Conservation (phyloP, 1,140 invertebrate species). For the Aphis gossypii region DNA sequence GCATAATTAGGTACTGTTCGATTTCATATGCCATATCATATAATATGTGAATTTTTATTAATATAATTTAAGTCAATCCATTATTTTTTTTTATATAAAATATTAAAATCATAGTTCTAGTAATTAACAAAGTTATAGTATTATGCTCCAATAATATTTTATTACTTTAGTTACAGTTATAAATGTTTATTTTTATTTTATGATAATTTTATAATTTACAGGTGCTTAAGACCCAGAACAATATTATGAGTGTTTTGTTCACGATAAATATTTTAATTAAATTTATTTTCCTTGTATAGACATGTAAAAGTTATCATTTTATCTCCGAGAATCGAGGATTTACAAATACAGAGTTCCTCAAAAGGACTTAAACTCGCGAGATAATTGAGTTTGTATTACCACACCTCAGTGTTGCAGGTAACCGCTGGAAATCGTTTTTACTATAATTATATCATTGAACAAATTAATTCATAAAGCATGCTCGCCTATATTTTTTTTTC, state of each 20-base stretch:
- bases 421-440: not conserved
- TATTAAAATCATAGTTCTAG: not conserved
- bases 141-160: not conserved
- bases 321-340: not conserved
- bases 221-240: not conserved
- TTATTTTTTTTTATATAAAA: not conserved
- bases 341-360: not conserved
- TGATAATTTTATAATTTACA: not conserved
- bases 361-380: not conserved
- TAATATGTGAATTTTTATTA: no score
- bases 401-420: not conserved
- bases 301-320: not conserved
- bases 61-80: no score
- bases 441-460: not conserved
- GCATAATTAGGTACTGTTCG: no score
- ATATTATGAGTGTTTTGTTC: not conserved
- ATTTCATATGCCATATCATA: no score
- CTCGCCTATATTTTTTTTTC: not conserved
- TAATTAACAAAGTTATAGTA: not conserved
- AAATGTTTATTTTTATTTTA: not conserved
- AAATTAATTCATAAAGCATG: not conserved
- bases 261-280: not conserved
- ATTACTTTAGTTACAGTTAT: not conserved
- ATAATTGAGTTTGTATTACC: not conserved
- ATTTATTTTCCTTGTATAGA: not conserved